Conservation (phyloP, 37 sponge, comb jelly and placozoan genomes). For the Oscarella lobularis region DNA sequence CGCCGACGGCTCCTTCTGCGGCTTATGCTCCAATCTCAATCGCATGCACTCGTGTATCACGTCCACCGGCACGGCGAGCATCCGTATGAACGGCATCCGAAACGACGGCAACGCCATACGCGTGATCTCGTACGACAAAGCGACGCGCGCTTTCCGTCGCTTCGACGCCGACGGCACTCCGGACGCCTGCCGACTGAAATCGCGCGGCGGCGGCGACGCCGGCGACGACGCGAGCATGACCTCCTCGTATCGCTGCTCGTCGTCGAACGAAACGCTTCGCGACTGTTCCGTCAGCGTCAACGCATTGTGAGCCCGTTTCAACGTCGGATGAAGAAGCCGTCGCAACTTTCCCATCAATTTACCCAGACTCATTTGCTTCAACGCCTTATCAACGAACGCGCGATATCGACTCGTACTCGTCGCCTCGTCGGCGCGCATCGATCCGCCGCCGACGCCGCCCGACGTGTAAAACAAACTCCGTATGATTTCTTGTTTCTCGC, state of each 20-base stretch:
- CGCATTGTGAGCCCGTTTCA: not conserved
- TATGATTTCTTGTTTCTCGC: too few relatives aligned
- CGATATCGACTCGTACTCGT: not conserved
- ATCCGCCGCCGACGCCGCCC: not conserved
- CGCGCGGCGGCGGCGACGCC: not conserved
- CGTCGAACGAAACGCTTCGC: not conserved
- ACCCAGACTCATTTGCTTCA: not conserved
- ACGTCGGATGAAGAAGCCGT: not conserved
- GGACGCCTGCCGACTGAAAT: not conserved
- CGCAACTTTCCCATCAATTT: not conserved
- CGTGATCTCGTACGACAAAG: not conserved
- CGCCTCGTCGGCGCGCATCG: not conserved
- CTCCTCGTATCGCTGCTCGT: not conserved
- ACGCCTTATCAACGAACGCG: not conserved
- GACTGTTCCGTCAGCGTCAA: not conserved
- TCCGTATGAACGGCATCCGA: slow-evolving; percentile 29
- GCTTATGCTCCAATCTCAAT: slow-evolving; percentile 30
- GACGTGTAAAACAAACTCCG: not conserved
- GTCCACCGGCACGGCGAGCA: slow-evolving; percentile 61
- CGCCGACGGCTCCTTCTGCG: slow-evolving; percentile 31
- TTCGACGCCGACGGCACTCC: not conserved
- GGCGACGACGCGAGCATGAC: not conserved
- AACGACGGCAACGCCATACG: not conserved
- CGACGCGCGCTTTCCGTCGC: not conserved
- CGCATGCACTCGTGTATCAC: slow-evolving; percentile 78